Evolutionary conservation across 2,113 vertebrate species (phyloP), one percentile per base, ranked within the genome.

Genomic region (Nannobrachium achirus): DNA sequence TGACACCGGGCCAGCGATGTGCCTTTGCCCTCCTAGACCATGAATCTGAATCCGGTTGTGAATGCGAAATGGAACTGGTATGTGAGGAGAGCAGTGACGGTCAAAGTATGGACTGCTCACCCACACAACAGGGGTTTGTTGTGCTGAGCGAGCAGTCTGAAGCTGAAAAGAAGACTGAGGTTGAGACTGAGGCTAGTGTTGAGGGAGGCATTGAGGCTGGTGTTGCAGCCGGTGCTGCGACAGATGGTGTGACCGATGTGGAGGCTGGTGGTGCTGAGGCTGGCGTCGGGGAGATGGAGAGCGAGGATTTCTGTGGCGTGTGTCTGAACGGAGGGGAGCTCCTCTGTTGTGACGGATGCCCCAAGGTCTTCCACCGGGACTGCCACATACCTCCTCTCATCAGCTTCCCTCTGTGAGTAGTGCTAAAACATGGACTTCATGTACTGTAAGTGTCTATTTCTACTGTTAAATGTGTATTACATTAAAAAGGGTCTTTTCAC

Each of bases 281-380:
- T 48, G 80, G 8, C 66, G 13, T 51, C 45, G 64, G 59, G 38
- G 75, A 81, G 67, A 92, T 91, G 72, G 95, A 98, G 83, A 97
- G 96, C 3, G 96, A 98, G 46, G 96, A 98, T 71, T 98, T 96
- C 83, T 98, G 96, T 55, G 96, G 94, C 0, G 96, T 95, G 46
- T 98, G 96, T 79, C 92, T 95, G 65, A 95, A 96, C 0, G 96
- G 96, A 13, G 96, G 96, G 46, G 95, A 97, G 14, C 75, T 98
- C 64, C 82, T 98, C 49, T 98, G 96, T 83, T 98, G 96, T 62
- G 96, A 98, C 79, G 89, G 74, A 75, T 98, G 96, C 58, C 96
- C 96, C 11, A 98, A 98, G 83, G 96, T 98, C 40, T 98, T 91
- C 82, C 96, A 98, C 74, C 85, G 97, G 52, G 86, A 88, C 81